Conservation (phyloP, 1,140 invertebrate genomes). For the Saccostrea cuccullata region DNA sequence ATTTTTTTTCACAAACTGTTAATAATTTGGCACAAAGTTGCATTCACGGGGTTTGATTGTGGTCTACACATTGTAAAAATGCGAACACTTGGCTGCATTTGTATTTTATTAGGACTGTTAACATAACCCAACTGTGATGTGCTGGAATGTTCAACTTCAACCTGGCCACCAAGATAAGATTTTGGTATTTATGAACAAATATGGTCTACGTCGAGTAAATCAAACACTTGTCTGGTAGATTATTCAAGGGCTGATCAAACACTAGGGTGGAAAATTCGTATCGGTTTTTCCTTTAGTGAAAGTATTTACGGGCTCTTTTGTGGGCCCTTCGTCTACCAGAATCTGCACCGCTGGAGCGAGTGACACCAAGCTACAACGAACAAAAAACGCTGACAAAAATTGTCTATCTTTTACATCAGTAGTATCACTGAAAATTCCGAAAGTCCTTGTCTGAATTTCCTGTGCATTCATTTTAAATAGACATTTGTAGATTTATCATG, state of each 20-base stretch:
- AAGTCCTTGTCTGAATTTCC: background rate
- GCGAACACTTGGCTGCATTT: background rate
- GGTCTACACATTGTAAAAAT: background rate
- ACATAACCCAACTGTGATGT: background rate
- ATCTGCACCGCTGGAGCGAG: background rate
- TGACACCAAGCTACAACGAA: background rate
- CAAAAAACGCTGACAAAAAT: background rate
- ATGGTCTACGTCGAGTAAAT: conserved; percentile 18
- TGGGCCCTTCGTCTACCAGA: background rate
- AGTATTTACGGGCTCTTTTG: background rate
- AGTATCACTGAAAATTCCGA: background rate
- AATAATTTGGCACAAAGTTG: background rate
- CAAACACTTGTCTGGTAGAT: conserved; percentile 24
- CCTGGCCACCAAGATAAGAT: conserved; percentile 22
- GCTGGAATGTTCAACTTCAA: background rate
- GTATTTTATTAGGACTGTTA: background rate
- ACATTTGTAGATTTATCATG: background rate
- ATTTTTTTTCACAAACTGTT: too few relatives aligned
- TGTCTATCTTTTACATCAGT: background rate
- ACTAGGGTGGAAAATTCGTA: background rate
- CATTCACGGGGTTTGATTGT: background rate
- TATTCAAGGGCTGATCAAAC: conserved; percentile 30
- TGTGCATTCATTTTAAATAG: background rate
- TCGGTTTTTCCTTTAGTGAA: conserved; percentile 7
- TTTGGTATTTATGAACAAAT: conserved; percentile 34